Evolutionary conservation across 2,797 vertebrate species (phyloP).

Genomic region (Mus minutoides): DNA sequence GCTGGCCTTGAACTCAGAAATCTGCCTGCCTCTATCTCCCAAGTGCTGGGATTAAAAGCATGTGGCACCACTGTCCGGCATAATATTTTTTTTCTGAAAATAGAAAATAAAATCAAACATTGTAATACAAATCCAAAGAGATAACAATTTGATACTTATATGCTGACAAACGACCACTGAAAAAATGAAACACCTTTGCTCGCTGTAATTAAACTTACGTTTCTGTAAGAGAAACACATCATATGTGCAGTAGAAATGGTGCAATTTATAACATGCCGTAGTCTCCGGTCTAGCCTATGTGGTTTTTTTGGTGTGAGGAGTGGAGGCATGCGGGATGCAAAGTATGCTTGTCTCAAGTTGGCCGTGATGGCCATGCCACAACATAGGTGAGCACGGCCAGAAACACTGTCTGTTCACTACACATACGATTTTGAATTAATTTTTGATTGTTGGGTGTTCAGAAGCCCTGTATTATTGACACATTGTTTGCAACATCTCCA

Average conservation of each 20-base stretch:
- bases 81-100: background rate
- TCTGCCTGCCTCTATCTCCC: too few relatives aligned
- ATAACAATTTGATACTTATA: background rate
- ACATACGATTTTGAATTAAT: background rate
- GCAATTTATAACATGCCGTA: background rate
- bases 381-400: background rate
- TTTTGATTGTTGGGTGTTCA: background rate
- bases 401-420: background rate
- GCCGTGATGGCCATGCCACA: too few relatives aligned
- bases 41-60: too few relatives aligned
- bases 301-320: background rate
- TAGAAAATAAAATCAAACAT: background rate
- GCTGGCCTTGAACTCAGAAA: too few relatives aligned
- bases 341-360: background rate
- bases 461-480: too few relatives aligned
- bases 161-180: background rate
- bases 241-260: background rate
- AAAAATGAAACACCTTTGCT: background rate
- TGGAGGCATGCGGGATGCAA: fast-evolving
- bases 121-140: background rate
- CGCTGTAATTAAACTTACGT: background rate
- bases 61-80: too few relatives aligned
- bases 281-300: background rate
- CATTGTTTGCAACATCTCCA: background rate
- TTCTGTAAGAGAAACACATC: background rate